Conservation (phyloP, 2,797 vertebrate species). For the Phoxinus dragarum region DNA sequence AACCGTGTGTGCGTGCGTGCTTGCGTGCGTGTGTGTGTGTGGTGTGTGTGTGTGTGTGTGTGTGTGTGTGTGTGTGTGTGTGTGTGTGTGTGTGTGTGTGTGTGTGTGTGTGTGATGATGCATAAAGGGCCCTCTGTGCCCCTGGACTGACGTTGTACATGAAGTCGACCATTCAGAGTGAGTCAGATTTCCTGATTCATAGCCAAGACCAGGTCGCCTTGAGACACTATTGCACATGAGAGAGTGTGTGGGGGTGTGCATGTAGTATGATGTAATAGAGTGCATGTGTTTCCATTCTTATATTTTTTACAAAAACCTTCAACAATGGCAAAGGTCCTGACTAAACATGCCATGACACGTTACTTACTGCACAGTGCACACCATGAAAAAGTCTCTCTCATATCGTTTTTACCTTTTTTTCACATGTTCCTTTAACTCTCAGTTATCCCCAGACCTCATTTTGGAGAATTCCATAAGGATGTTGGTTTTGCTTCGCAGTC, state of each 20-base stretch:
- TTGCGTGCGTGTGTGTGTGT: not conserved
- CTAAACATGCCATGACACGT: not conserved
- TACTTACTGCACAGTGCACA: too few species aligned
- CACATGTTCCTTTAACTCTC: not conserved
- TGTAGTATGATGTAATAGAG: constrained; percentile 16
- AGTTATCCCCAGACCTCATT: not conserved
- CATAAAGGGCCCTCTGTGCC: constrained; percentile 79
- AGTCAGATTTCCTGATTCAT: constrained; percentile 78
- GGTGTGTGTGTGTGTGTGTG: not conserved
- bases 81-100: constrained; percentile 54
- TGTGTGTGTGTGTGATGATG: constrained; percentile 66
- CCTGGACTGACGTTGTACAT: constrained; percentile 77
- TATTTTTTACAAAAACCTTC: constrained; percentile 16
- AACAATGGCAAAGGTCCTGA: not conserved
- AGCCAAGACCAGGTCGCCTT: constrained; percentile 71
- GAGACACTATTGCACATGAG: constrained; percentile 33
- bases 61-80: constrained; percentile 17
- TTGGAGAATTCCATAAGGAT: too few species aligned
- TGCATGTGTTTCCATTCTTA: constrained; percentile 14
- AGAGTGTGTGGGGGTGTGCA: constrained; percentile 47
- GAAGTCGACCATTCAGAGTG: constrained; percentile 78
- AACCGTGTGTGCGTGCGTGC: not conserved
- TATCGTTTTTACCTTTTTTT: not conserved
- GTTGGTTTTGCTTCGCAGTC: not conserved
- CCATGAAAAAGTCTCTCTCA: not conserved